phyloP scores from a whole-genome alignment of 2,113 vertebrate genomes.

The Odocoileus virginianus region DNA sequence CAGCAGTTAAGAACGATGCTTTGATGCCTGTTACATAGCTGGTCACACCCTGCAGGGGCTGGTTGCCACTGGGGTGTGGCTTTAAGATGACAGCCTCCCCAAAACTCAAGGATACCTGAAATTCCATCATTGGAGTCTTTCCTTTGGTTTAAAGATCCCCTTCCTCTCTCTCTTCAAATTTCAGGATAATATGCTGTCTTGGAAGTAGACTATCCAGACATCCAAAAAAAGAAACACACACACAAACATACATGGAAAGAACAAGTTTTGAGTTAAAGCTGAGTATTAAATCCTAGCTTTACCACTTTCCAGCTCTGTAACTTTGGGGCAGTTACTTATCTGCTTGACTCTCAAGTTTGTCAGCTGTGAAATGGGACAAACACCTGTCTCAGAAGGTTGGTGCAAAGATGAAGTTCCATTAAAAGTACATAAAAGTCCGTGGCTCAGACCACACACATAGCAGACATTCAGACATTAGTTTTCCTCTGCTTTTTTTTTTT shows the following conservation, averaged over 20 bases:
- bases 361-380: neutral
- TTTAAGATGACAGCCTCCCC: neutral
- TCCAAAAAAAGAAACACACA: neutral
- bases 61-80: neutral
- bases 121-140: neutral
- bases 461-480: neutral
- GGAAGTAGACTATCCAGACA: neutral
- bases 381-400: neutral
- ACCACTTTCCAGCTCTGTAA: neutral
- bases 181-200: neutral
- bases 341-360: neutral
- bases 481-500: neutral
- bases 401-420: neutral
- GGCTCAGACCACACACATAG: neutral
- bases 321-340: neutral
- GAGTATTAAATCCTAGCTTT: neutral
- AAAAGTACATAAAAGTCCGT: fast-evolving
- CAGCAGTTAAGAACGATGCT: neutral
- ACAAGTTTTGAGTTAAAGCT: neutral
- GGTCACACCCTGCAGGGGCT: neutral
- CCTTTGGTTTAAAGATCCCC: neutral
- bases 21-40: neutral
- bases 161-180: neutral
- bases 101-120: neutral
- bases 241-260: neutral